Evolutionary conservation across 2,888 invertebrate species (phyloP).

Genomic region (Operophtera brumata): DNA sequence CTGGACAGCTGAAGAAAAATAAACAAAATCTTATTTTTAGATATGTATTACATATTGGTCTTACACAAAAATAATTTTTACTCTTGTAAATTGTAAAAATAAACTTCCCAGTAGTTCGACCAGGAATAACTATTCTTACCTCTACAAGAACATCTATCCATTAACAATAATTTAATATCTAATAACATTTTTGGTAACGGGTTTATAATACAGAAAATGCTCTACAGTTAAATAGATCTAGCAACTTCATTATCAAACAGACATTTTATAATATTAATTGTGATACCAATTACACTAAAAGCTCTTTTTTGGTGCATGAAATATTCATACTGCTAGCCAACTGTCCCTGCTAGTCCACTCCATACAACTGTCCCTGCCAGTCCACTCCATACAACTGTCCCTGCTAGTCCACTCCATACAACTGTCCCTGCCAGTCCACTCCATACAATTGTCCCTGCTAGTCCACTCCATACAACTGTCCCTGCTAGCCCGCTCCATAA

Average conservation of each 20-base stretch:
- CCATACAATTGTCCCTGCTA: too few relatives aligned
- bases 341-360: too few relatives aligned
- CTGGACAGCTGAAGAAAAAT: not conserved
- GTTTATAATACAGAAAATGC: slow-evolving; percentile 60
- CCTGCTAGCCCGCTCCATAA: too few relatives aligned
- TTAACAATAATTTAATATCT: slow-evolving; percentile 64
- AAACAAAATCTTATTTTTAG: slow-evolving; percentile 42
- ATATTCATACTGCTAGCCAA: too few relatives aligned
- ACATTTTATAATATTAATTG: slow-evolving; percentile 16
- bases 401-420: too few relatives aligned
- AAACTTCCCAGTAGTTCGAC: slow-evolving; percentile 66
- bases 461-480: too few relatives aligned
- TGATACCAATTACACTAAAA: slow-evolving; percentile 41
- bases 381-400: too few relatives aligned
- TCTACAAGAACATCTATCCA: slow-evolving; percentile 62
- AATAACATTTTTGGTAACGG: slow-evolving; percentile 77
- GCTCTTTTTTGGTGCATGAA: slow-evolving; percentile 44
- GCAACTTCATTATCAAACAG: slow-evolving; percentile 28
- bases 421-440: too few relatives aligned
- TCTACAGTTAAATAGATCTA: slow-evolving; percentile 40
- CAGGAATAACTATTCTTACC: slow-evolving; percentile 75
- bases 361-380: too few relatives aligned
- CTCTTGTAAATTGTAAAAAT: slow-evolving; percentile 74
- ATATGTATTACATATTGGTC: slow-evolving; percentile 79
- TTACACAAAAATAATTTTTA: slow-evolving; percentile 78